Base-by-base conservation (phyloP, 37 sponge, comb jelly and placozoan species). In the Theonella swinhoei region DNA sequence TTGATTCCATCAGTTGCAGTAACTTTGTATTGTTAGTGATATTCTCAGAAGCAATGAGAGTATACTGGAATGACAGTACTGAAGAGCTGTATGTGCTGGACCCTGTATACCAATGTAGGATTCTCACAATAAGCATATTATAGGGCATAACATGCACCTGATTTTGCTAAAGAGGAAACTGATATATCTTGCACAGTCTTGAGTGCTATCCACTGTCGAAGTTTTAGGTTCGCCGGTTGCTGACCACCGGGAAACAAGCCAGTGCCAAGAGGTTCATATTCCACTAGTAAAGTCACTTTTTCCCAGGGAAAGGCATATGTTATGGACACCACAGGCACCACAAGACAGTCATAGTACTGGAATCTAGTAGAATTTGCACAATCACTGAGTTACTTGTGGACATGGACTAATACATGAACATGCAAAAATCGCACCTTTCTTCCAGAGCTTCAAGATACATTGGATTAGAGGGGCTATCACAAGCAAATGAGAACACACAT, bases 1-100 rank as follows among this genome's bases (percentile, higher is more conserved):
- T 94, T 66, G 88, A 64, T 43, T 94, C 94, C 39, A 94, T 68
- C n/a, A 90, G 81, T 42, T 87, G 88, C 20, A 94, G 47, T 4
- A 94, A 70, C 32, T 77, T 67, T 0, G 74, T 0, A 67, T 87
- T 58, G 33, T 29, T 31, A 26, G 85, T 84, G 38, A 94, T 41
- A 8, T 59, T 87, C 64, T 89, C 80, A 33, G 94, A 94, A 9
- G 83, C 91, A 39, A 94, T 80, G 31, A 94, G 42, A 34, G 78
- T 89, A 64, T 87, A 89, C 42, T 77, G 79, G 0, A 74, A 33
- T 23, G 39, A 7, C 54, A 47, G 7, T 7, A 47, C 54, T 47
- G 54, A 47, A 47, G 11, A 47, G 14, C 54, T 47, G 54, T 14
- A 47, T 47, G 54, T 7, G 7, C 54, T 47, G 11, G n/a, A n/a